Evolutionary conservation across 2,888 invertebrate species (phyloP).

Genomic region (Hyalella azteca): DNA sequence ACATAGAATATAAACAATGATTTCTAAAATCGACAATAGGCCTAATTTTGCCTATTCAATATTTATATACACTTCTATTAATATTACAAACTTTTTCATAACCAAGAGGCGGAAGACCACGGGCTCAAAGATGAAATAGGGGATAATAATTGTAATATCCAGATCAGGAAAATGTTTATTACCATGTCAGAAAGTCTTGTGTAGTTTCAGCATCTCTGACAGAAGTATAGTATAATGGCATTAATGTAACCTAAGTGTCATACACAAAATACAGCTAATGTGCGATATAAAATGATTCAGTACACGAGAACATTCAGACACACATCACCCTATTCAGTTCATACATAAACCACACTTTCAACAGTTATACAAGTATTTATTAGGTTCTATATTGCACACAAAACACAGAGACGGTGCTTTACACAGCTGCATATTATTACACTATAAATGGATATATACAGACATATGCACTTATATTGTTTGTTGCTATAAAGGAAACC

Average conservation of each 20-base stretch:
- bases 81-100: too few relatives aligned
- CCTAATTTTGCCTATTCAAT: too few relatives aligned
- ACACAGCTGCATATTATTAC: not conserved
- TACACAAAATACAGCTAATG: constrained; percentile 18
- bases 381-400: not conserved
- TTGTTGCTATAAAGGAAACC: too few relatives aligned
- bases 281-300: constrained; percentile 1
- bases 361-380: not conserved
- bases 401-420: not conserved
- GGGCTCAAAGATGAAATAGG: too few relatives aligned
- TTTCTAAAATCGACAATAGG: too few relatives aligned
- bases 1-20: too few relatives aligned
- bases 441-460: too few relatives aligned
- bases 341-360: not conserved
- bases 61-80: too few relatives aligned
- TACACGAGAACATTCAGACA: not conserved
- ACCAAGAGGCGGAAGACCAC: too few relatives aligned
- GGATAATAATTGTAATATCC: too few relatives aligned
- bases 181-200: not conserved
- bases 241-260: not conserved
- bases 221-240: not conserved
- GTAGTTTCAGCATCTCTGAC: not conserved
- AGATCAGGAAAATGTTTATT: not conserved
- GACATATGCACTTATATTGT: too few relatives aligned
- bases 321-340: too few relatives aligned